A percentile compares a stretch with the other conserved stretches of the same genome.
phyloP scores from a whole-genome alignment of 2,888 invertebrate species.

The Dioctria linearis region DNA sequence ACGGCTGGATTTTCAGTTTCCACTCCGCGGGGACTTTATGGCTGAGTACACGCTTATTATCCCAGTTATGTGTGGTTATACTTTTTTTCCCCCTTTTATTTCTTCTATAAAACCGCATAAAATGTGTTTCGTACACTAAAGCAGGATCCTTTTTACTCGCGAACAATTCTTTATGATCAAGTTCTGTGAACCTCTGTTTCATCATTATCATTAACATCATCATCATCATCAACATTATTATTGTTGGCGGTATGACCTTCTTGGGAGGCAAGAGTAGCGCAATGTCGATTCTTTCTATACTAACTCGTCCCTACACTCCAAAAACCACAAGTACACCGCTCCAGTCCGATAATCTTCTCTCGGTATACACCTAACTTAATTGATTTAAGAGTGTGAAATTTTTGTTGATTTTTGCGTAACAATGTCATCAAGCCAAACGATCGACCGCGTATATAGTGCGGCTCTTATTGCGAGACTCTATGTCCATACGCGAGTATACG shows the following conservation, averaged over 20 bases:
- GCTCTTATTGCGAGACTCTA: neutral
- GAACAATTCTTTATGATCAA: neutral
- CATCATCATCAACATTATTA: too few species aligned
- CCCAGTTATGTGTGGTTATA: slow-evolving; percentile 57
- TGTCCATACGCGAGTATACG: slow-evolving; percentile 29
- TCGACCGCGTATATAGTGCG: slow-evolving; percentile 1
- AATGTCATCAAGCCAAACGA: slow-evolving; percentile 32
- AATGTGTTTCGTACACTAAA: neutral
- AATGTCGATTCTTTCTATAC: too few species aligned
- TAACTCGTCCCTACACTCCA: neutral
- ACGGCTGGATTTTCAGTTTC: slow-evolving; percentile 56
- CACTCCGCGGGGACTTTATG: slow-evolving; percentile 53
- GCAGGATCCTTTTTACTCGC: neutral
- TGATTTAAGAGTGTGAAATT: slow-evolving; percentile 47
- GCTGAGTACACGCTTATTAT: slow-evolving; percentile 51
- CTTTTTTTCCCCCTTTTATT: slow-evolving; percentile 58
- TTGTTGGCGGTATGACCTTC: slow-evolving; percentile 16
- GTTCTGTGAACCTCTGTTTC: neutral
- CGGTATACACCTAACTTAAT: slow-evolving; percentile 6
- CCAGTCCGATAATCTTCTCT: neutral
- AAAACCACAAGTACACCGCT: neutral
- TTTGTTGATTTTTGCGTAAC: slow-evolving; percentile 50
- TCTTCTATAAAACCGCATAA: slow-evolving; percentile 4
- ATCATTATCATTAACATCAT: neutral
- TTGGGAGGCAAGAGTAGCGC: slow-evolving; percentile 11